Percentiles rank a stretch among this genome's conserved stretches.
Evolutionary conservation across 2,888 invertebrate species (phyloP).

Genomic region (Pristionchus mayeri): DNA sequence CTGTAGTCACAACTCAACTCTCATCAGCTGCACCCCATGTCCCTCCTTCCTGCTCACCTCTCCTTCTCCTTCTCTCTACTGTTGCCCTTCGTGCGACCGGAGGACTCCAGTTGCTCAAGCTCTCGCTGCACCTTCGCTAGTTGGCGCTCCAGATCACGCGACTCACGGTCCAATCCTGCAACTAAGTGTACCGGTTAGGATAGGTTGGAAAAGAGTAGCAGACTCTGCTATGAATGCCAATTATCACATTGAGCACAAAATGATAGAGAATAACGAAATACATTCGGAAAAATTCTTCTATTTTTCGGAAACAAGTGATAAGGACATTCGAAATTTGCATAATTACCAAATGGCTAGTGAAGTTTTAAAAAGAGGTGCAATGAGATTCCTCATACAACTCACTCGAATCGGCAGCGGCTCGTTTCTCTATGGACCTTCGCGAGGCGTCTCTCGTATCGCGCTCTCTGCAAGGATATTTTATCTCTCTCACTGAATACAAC

Average conservation of each 20-base stretch:
- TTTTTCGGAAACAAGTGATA: too few relatives aligned
- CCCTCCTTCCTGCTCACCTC: background rate
- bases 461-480: background rate
- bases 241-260: too few relatives aligned
- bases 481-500: too few relatives aligned
- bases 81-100: background rate
- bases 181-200: background rate
- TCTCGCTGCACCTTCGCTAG: slow-evolving; percentile 45
- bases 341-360: too few relatives aligned
- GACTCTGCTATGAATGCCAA: too few relatives aligned
- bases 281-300: too few relatives aligned
- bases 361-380: too few relatives aligned
- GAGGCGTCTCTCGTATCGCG: background rate
- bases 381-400: background rate
- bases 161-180: slow-evolving; percentile 43
- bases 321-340: too few relatives aligned
- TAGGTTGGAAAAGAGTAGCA: background rate
- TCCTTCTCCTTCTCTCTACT: background rate
- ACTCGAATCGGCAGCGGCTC: background rate
- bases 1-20: too few relatives aligned
- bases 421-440: background rate
- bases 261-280: too few relatives aligned
- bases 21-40: too few relatives aligned
- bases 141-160: slow-evolving; percentile 40
- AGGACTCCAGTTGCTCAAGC: slow-evolving; percentile 25